Base-by-base conservation (phyloP, 2,113 vertebrate species). In the Apodemus speciosus region DNA sequence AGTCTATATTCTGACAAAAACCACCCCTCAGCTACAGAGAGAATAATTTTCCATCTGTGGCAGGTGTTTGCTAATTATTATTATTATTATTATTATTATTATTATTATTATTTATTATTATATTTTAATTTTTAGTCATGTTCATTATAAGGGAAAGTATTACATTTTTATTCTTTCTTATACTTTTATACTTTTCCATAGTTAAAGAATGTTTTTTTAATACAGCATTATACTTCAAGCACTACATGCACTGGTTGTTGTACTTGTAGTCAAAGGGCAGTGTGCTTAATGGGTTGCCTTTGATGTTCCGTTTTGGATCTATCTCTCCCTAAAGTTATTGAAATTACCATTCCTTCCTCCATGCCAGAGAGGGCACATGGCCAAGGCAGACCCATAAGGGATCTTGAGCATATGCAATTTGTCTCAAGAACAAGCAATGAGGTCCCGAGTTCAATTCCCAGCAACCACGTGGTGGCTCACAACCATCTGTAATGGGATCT, bases 41-140 rank as follows among this genome's bases (percentile, higher is more conserved):
- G 88, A 85, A 83, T n/a, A 79, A 56, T 62, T 84, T 62, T 32
- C 75, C 92, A 92, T 94, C 85, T 95, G 92, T 62, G 72, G 75
- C 73, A 80, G 49, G 73, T 27, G 4, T 68, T 64, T 46, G 35
- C 85, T 32, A 62, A 92, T 94, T 94, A 85, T 93, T 93, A 90
- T 86, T 56, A 43, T 95, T 92, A 79, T 93, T 89, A 91, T 92
- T 92, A 46, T 46, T 46, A 46, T 46, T 46, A 46, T 46, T 46
- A 46, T 3, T 94, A 85, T 93, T 93, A 90, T 86, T 56, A 43
- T 95, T 92, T n/a, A n/a, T 80, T 60, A 46, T 95, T 93, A 76
- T 89, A 89, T 89, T 94, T 71, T n/a, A 73, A 30, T 83, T 80
- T 72, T 49, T 83, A 77, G 72, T 73, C 30, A 30, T 38, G 87